Evolutionary conservation across 2,113 vertebrate species (phyloP).

Genomic region (Pogonocichla stellata): DNA sequence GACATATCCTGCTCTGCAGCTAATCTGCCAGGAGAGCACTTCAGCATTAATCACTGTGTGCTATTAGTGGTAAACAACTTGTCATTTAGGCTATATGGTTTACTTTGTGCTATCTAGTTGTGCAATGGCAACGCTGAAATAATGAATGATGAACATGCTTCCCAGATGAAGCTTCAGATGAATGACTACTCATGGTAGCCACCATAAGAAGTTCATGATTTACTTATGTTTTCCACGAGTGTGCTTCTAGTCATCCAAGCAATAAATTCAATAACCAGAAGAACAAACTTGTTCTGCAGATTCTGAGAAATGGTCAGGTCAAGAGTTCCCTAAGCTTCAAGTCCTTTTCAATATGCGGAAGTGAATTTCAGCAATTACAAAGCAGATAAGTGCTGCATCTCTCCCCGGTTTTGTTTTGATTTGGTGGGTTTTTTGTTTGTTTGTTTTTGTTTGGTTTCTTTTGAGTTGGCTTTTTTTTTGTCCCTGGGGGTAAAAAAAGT

Average conservation of each 20-base stretch:
- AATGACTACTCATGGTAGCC: not conserved
- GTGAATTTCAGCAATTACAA: not conserved
- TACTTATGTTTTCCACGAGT: not conserved
- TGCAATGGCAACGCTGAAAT: not conserved
- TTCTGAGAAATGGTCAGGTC: slow-evolving; percentile 15
- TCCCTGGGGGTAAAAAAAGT: not conserved
- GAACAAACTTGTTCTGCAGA: not conserved
- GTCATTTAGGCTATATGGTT: not conserved
- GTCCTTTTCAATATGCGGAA: not conserved
- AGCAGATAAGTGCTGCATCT: not conserved
- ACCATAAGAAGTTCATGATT: not conserved
- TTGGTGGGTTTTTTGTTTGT: too few relatives aligned
- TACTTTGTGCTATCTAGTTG: not conserved
- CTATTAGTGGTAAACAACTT: not conserved
- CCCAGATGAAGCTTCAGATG: not conserved
- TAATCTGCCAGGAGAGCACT: not conserved
- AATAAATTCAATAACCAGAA: not conserved
- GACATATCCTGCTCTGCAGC: not conserved
- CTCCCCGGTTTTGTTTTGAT: not conserved
- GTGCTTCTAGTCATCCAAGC: not conserved
- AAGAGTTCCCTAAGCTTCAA: not conserved
- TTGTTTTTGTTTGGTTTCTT: not conserved
- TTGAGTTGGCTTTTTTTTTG: not conserved
- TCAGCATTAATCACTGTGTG: not conserved
- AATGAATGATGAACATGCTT: not conserved